Evolutionary conservation across 1,140 invertebrate genomes (phyloP), one percentile per base, ranked within the genome.

Genomic region (Drosophila pallidifrons): DNA sequence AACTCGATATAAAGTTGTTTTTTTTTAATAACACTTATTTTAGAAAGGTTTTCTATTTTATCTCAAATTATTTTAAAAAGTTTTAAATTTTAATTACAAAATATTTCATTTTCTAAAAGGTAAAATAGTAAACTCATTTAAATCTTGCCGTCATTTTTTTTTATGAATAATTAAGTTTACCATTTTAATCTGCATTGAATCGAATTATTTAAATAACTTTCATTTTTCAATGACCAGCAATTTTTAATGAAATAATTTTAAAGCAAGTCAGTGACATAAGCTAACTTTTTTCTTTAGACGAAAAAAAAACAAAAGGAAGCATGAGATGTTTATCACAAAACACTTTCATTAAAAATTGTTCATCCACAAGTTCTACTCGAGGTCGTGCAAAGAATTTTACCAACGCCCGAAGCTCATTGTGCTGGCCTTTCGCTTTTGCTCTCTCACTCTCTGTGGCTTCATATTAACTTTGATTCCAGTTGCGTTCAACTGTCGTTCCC

Each of bases 271-370:
- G 13, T 13, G 51, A 45, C 28, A 55, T 64, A 52, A 43, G 20
- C 46, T 10, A 51, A 8, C 28, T 35, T 8, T 8, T 41, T 55
- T 15, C 30, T 25, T 8, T 13, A n/a, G 30, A 30, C 6, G 2
- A 6, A 1, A 1, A 55, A 43, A 20, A 20, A 25, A 25, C 20
- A 25, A 41, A 6, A 43, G 28, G 7, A 5, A 59, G 70, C 30
- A 5, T 8, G 35, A 65, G 68, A 60, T 71, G 59, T 52, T 65
- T 71, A 71, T 65, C 60, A 28, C 49, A 72, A 71, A 66, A 76
- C 55, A 76, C 68, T 76, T 76, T 76, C 55, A 63, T 77, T 77
- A 49, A 63, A 77, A 77, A 58, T 32, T 41, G 25, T 52, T 74
- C 7, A 38, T 68, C 70, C 58, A 63, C 70, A 74, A 74, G 38